Evolutionary conservation across 2,113 vertebrate species (phyloP).

Genomic region (Naja naja): DNA sequence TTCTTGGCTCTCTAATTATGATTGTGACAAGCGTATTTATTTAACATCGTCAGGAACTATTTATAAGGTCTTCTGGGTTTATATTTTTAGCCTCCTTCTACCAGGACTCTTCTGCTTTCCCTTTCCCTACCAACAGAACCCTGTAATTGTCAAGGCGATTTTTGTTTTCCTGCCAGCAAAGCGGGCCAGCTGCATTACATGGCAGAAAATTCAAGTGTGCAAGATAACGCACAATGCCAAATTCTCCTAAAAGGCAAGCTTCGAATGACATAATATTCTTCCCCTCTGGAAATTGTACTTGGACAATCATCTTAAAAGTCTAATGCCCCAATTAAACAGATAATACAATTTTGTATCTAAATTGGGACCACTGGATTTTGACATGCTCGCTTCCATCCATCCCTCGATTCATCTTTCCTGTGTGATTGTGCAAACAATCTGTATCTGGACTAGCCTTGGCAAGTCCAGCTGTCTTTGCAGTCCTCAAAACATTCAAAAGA

Average conservation of each 20-base stretch:
- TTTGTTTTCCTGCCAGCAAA: not conserved
- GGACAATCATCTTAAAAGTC: accelerated
- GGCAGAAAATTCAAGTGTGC: not conserved
- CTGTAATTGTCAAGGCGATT: not conserved
- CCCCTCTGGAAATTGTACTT: not conserved
- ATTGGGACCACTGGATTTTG: not conserved
- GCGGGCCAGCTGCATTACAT: not conserved
- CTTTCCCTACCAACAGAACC: not conserved
- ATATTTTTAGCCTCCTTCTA: not conserved
- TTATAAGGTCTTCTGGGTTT: not conserved
- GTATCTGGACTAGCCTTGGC: not conserved
- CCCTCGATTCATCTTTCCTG: not conserved
- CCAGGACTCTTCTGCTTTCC: not conserved
- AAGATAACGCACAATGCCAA: not conserved
- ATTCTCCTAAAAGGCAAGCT: not conserved
- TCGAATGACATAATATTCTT: not conserved
- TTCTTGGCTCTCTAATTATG: conserved; percentile 9
- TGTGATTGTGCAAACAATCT: not conserved
- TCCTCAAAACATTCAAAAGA: not conserved
- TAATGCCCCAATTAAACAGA: not conserved
- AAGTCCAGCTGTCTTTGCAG: not conserved
- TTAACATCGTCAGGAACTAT: conserved; percentile 1
- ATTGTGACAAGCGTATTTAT: not conserved
- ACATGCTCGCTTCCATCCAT: not conserved
- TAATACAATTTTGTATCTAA: not conserved